Conservation (phyloP, 2,113 vertebrate genomes). For the Muscicapa adusta region DNA sequence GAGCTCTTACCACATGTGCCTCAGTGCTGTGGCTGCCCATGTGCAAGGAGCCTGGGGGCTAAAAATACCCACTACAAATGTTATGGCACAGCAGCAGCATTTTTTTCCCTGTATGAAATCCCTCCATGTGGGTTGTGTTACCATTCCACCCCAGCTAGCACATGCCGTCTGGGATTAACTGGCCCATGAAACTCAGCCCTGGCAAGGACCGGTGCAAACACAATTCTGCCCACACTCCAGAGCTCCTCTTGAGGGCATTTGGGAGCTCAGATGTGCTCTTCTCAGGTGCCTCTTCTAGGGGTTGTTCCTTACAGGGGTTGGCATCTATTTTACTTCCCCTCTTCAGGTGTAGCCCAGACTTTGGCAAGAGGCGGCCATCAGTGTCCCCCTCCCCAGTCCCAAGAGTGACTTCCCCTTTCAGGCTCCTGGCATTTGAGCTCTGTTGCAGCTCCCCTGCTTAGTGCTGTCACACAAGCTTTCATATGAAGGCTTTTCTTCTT, state of each 20-base stretch:
- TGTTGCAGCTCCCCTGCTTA: not conserved
- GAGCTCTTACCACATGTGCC: not conserved
- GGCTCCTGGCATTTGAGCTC: not conserved
- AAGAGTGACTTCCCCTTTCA: not conserved
- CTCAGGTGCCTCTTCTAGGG: not conserved
- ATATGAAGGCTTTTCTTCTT: not conserved
- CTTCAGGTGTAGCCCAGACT: not conserved
- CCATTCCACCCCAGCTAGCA: not conserved
- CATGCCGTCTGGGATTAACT: not conserved
- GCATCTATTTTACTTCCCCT: not conserved
- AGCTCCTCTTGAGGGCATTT: not conserved
- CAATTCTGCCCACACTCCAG: accelerated
- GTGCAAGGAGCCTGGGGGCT: not conserved
- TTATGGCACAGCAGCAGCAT: not conserved
- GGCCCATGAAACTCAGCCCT: not conserved
- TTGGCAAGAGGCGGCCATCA: not conserved
- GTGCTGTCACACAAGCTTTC: not conserved
- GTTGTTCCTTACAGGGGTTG: not conserved
- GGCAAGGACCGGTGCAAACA: accelerated
- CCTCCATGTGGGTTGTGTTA: not conserved
- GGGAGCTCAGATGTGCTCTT: not conserved
- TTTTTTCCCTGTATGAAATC: not conserved
- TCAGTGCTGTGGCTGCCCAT: not conserved
- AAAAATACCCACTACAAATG: conserved; percentile 13
- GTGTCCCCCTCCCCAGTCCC: too few species aligned